Conservation (phyloP, 1,140 invertebrate genomes). For the Drosophila bipectinata region DNA sequence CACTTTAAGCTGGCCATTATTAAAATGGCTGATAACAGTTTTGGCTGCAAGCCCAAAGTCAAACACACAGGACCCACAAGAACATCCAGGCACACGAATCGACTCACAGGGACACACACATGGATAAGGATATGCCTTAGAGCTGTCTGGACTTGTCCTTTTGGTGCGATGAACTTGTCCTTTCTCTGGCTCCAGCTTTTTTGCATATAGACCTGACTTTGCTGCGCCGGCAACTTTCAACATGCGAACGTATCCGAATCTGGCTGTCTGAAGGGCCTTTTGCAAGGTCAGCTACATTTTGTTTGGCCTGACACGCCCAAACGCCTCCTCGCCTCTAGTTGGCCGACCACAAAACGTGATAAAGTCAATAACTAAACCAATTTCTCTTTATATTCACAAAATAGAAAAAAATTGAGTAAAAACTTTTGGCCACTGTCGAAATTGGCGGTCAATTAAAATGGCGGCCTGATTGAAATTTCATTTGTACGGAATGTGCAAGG, state of each 20-base stretch:
- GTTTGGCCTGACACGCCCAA: slow-evolving; percentile 13
- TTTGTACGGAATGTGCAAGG: neutral
- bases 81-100: slow-evolving; percentile 16
- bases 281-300: slow-evolving; percentile 58
- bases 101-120: slow-evolving; percentile 28
- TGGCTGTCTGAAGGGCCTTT: slow-evolving; percentile 46
- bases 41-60: slow-evolving; percentile 73
- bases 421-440: slow-evolving; percentile 10
- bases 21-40: slow-evolving; percentile 80
- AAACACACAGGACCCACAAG: slow-evolving; percentile 61
- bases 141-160: slow-evolving; percentile 72
- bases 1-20: slow-evolving; percentile 80
- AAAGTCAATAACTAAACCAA: slow-evolving; percentile 65
- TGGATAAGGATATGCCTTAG: slow-evolving; percentile 39
- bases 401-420: neutral
- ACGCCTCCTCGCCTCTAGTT: neutral
- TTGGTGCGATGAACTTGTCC: slow-evolving; percentile 74
- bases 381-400: slow-evolving; percentile 31
- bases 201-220: slow-evolving; percentile 47
- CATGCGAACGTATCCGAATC: slow-evolving; percentile 44
- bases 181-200: slow-evolving; percentile 20
- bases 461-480: slow-evolving; percentile 30
- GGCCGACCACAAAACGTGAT: slow-evolving; percentile 64
- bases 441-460: slow-evolving; percentile 66
- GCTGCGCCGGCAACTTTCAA: slow-evolving; percentile 59